Conservation (phyloP, 2,113 vertebrate genomes). For the Butastur rufipennis region DNA sequence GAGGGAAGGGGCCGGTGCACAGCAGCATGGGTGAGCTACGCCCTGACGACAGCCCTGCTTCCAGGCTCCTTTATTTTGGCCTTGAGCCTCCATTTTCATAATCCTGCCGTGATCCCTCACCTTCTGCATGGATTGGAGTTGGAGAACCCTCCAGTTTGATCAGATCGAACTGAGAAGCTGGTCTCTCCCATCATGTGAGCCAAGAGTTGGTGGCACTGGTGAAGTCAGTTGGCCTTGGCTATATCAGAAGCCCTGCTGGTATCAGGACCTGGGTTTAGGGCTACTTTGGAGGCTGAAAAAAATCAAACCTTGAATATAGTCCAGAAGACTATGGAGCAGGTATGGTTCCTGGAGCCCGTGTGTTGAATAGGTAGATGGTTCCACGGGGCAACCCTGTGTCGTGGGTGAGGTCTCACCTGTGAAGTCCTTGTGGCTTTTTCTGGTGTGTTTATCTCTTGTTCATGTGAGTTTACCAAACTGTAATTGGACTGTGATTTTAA, state of each 20-base stretch:
- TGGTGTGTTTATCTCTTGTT: not conserved
- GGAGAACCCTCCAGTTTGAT: not conserved
- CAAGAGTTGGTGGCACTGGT: not conserved
- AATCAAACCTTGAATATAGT: not conserved
- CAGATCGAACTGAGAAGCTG: not conserved
- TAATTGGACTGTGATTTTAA: not conserved
- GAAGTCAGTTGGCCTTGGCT: not conserved
- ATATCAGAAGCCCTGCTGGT: not conserved
- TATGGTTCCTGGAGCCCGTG: not conserved
- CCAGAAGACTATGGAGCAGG: not conserved
- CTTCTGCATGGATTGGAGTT: not conserved
- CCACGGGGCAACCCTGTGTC: rapidly evolving
- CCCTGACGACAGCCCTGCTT: not conserved
- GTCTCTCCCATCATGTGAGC: not conserved
- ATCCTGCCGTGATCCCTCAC: not conserved
- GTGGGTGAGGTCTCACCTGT: not conserved
- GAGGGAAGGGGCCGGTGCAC: not conserved
- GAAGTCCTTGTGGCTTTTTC: not conserved
- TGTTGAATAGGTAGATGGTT: not conserved
- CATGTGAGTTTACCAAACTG: not conserved
- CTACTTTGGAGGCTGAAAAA: not conserved
- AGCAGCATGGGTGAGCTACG: not conserved
- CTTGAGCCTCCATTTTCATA: not conserved
- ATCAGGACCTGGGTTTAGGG: not conserved
- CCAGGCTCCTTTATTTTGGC: not conserved